These are phyloP conservation scores for Thermophis baileyi DNA, from an alignment of 2,113 vertebrate species.

Conservation along the genomic window DNA sequence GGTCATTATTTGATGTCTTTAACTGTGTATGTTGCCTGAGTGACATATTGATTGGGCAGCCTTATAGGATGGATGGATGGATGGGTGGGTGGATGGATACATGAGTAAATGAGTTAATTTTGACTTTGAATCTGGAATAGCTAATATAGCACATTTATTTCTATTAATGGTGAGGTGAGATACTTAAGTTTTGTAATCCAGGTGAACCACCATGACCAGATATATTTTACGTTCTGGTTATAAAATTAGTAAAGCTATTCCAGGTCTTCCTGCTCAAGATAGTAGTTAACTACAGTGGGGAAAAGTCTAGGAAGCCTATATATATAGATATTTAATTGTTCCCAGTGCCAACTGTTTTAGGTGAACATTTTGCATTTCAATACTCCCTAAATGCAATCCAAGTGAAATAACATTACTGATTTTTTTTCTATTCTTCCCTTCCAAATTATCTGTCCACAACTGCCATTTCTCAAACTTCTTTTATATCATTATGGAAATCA, in stretches of 20 bases:
- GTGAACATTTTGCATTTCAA: slow-evolving; percentile 3
- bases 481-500: not conserved
- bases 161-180: not conserved
- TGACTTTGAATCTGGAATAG: not conserved
- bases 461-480: not conserved
- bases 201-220: not conserved
- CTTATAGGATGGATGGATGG: not conserved
- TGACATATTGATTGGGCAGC: not conserved
- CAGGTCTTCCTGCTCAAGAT: not conserved
- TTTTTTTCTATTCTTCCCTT: not conserved
- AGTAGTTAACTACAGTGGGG: not conserved
- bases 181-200: not conserved
- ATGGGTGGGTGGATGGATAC: not conserved
- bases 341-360: not conserved
- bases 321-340: not conserved
- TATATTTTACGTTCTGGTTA: not conserved
- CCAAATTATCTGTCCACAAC: not conserved
- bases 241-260: not conserved
- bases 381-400: not conserved
- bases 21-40: not conserved
- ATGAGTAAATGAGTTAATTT: not conserved
- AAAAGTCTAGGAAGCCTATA: not conserved
- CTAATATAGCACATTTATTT: not conserved
- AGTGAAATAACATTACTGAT: not conserved
- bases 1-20: not conserved